phyloP scores from a whole-genome alignment of 2,888 invertebrate genomes.

The Lycophotia porphyrea region DNA sequence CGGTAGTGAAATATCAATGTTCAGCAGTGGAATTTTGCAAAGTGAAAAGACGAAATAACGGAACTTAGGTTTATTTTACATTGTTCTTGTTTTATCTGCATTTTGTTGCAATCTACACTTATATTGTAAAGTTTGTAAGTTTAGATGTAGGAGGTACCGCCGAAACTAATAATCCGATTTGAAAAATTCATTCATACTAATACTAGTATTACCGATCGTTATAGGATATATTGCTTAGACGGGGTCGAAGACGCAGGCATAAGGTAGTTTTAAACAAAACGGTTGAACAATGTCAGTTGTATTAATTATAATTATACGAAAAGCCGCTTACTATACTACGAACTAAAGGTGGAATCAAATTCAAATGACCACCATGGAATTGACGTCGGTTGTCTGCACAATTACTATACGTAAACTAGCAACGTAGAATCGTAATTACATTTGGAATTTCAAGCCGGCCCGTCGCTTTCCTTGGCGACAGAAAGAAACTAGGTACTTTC shows the following conservation, averaged over 20 bases:
- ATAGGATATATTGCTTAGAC: no score
- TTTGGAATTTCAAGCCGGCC: conserved; percentile 45
- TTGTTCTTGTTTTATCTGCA: neutral
- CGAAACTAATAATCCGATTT: neutral
- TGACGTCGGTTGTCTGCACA: neutral
- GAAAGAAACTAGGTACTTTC: conserved; percentile 52
- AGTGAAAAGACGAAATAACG: neutral
- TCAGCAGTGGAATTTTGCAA: neutral
- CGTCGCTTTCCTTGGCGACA: conserved; percentile 55
- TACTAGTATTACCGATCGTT: no score
- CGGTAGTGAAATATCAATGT: neutral
- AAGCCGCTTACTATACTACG: neutral
- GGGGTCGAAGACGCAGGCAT: neutral
- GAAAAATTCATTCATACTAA: neutral
- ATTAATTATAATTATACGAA: neutral
- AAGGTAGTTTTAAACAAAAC: neutral
- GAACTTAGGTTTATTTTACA: neutral
- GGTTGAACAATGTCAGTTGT: neutral
- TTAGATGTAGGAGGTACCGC: neutral
- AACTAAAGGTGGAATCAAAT: neutral
- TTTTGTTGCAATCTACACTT: neutral
- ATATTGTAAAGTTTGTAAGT: neutral
- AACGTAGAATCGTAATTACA: conserved; percentile 30
- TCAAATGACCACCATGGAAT: neutral
- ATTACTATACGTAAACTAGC: conserved; percentile 17